phyloP scores from a whole-genome alignment of 2,113 vertebrate genomes.

The Oreochromis spilurus region DNA sequence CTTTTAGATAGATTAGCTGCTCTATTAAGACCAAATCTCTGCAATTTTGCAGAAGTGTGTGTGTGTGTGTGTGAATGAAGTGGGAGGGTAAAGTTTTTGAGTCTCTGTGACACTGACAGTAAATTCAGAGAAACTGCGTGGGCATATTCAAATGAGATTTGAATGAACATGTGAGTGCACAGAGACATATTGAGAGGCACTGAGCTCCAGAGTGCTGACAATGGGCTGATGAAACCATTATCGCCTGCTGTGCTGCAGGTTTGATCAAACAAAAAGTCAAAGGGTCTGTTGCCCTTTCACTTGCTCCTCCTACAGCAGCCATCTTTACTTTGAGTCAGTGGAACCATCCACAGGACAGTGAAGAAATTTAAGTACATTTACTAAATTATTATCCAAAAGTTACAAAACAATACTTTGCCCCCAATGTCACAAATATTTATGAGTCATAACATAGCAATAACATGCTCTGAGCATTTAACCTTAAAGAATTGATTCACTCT shows the following conservation, averaged over 20 bases:
- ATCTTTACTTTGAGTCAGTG: constrained; percentile 15
- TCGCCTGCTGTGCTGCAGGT: constrained; percentile 17
- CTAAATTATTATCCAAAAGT: background rate
- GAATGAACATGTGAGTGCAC: background rate
- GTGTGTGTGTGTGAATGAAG: background rate
- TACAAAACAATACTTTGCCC: background rate
- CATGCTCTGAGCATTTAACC: background rate
- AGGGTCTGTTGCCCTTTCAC: background rate
- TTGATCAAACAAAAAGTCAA: constrained; percentile 28
- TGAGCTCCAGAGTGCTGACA: constrained; percentile 33
- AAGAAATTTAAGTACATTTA: background rate
- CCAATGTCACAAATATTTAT: background rate
- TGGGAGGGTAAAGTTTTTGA: background rate
- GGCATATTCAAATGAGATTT: constrained; percentile 31
- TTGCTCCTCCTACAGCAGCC: background rate
- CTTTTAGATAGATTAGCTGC: constrained; percentile 31
- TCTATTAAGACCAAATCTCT: constrained; percentile 21
- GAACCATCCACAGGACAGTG: background rate
- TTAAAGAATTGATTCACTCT: background rate
- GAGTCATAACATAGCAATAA: background rate
- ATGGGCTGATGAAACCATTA: constrained; percentile 13
- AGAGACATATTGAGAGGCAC: background rate
- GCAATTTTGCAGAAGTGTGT: background rate
- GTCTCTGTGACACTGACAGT: background rate
- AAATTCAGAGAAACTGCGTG: background rate